phyloP scores from a whole-genome alignment of 2,113 vertebrate species.

The Rhabdornis inornatus region DNA sequence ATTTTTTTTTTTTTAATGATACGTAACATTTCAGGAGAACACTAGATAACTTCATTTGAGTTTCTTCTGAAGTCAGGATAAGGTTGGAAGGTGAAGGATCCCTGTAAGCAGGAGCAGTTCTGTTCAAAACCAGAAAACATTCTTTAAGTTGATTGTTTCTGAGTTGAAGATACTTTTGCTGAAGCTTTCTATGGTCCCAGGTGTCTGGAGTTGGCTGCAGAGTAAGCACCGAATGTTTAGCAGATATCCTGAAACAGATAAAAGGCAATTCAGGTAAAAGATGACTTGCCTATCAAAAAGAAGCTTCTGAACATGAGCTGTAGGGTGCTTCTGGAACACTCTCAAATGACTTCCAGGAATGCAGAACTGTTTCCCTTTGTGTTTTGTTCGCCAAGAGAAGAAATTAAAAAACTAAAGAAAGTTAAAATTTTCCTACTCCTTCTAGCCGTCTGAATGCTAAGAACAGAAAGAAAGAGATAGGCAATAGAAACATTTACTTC shows the following conservation, averaged over 20 bases:
- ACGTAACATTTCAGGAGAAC: background rate
- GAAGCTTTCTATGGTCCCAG: background rate
- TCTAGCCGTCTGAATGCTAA: background rate
- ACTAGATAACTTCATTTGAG: background rate
- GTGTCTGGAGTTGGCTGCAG: background rate
- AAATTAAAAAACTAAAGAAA: background rate
- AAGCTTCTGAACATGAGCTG: background rate
- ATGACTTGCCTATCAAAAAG: background rate
- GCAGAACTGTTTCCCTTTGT: background rate
- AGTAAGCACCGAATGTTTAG: background rate
- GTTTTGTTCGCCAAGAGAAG: background rate
- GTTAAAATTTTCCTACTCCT: background rate
- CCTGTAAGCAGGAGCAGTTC: background rate
- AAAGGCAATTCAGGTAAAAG: background rate
- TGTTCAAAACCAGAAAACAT: background rate
- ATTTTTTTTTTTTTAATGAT: background rate
- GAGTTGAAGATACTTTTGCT: background rate
- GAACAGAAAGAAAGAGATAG: background rate
- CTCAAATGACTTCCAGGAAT: background rate
- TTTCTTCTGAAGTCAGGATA: background rate
- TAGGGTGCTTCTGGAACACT: background rate
- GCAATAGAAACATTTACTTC: background rate
- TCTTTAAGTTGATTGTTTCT: background rate
- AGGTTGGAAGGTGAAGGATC: background rate
- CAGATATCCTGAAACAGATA: background rate